These are phyloP conservation scores for Ceramica pisi DNA, from an alignment of 2,888 invertebrate species.

Conservation along the genomic window DNA sequence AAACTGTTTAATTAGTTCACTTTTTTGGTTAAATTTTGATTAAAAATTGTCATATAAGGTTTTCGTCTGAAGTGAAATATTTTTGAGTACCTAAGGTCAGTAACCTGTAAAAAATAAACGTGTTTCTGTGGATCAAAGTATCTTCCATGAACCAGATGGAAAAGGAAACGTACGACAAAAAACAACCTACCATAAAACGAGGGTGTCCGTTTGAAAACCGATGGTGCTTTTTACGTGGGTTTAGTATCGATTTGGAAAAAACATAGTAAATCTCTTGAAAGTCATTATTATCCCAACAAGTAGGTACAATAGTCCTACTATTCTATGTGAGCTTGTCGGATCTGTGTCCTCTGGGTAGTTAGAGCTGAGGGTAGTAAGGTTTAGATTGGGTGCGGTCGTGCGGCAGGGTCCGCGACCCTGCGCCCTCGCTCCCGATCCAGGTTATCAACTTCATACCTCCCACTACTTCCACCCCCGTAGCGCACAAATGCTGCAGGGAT, in stretches of 20 bases:
- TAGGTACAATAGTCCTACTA: slow-evolving; percentile 48
- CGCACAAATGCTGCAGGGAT: slow-evolving; percentile 85
- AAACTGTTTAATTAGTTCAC: slow-evolving; percentile 29
- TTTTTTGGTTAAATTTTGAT: background rate
- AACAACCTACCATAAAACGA: background rate
- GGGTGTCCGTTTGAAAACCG: background rate
- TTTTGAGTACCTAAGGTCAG: background rate
- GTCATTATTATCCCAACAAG: slow-evolving; percentile 17
- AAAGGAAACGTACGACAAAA: background rate
- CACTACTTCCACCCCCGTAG: slow-evolving; percentile 73
- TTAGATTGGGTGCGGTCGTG: slow-evolving; percentile 85
- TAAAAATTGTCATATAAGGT: background rate
- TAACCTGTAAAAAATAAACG: slow-evolving; percentile 1
- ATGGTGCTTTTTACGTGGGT: background rate
- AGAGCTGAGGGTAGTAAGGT: slow-evolving; percentile 73
- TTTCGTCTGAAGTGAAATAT: background rate
- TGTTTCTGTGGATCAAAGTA: background rate
- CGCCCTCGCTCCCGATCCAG: slow-evolving; percentile 88
- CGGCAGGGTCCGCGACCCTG: slow-evolving; percentile 87
- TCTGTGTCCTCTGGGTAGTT: slow-evolving; percentile 66
- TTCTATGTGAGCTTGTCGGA: slow-evolving; percentile 53
- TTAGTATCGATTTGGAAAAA: background rate
- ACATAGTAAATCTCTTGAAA: background rate
- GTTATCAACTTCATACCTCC: slow-evolving; percentile 86
- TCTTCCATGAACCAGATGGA: background rate